Evolutionary conservation across 2,797 vertebrate species (phyloP).

Genomic region (Cheirogaleus major): DNA sequence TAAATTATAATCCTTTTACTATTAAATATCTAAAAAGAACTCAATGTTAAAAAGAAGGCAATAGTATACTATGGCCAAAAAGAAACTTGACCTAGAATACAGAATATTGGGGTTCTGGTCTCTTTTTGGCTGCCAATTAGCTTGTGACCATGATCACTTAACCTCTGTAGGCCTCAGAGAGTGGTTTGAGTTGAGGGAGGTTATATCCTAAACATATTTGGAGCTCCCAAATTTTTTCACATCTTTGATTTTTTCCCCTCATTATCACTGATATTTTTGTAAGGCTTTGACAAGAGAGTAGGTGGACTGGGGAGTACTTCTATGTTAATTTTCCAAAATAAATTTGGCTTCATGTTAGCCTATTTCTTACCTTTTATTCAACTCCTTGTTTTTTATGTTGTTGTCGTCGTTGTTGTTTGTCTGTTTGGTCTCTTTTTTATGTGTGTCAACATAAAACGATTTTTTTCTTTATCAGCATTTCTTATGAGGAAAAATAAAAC

Average conservation of each 20-base stretch:
- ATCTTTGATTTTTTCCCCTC: background rate
- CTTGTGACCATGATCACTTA: background rate
- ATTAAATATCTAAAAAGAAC: background rate
- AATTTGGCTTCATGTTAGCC: background rate
- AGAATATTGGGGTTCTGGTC: too few species aligned
- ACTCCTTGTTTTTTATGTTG: background rate
- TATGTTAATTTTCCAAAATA: conserved; percentile 3
- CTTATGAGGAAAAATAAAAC: conserved; percentile 13
- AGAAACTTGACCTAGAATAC: background rate
- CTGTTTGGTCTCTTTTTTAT: background rate
- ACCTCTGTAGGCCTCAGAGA: background rate
- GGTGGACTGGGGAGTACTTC: background rate
- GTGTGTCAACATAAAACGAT: background rate
- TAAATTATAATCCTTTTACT: background rate
- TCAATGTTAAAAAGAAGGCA: background rate
- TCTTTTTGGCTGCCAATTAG: background rate
- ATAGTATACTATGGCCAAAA: background rate
- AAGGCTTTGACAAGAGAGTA: conserved; percentile 20
- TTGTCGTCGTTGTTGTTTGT: too few species aligned
- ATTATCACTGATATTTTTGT: conserved; percentile 31
- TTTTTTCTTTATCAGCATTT: background rate
- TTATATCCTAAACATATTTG: background rate
- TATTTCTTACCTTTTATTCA: background rate
- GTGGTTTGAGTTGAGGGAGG: background rate
- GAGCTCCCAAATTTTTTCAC: background rate